Percentiles rank a stretch among this genome's conserved stretches.
Evolutionary conservation across 2,113 vertebrate genomes (phyloP).

Genomic region (Stercorarius parasiticus): DNA sequence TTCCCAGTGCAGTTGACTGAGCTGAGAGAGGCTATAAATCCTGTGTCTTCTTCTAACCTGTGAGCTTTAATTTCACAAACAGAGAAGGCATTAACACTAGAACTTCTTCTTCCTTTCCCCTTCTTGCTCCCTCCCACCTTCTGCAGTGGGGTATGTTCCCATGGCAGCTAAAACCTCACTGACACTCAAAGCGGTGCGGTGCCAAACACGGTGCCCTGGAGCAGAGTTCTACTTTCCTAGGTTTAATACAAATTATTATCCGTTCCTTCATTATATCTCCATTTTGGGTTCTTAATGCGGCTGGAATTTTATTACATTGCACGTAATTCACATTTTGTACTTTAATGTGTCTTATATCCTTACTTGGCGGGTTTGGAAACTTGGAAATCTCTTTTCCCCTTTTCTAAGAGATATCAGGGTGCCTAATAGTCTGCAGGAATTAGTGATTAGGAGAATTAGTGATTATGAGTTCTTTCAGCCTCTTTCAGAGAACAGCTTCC

Average conservation of each 20-base stretch:
- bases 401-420: neutral
- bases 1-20: neutral
- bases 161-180: constrained; percentile 35
- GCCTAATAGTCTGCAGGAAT: neutral
- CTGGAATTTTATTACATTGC: neutral
- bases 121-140: neutral
- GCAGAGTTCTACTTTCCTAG: neutral
- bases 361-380: neutral
- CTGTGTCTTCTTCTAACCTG: neutral
- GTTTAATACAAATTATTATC: neutral
- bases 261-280: neutral
- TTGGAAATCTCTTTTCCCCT: neutral
- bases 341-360: neutral
- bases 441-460: constrained; percentile 21
- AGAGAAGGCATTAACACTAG: neutral
- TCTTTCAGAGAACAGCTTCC: neutral
- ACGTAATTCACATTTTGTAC: neutral
- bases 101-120: neutral
- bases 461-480: constrained; percentile 19
- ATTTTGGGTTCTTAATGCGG: neutral
- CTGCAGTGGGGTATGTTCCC: neutral
- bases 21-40: neutral
- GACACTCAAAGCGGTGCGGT: neutral
- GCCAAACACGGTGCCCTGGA: neutral
- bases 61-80: neutral